Conservation (phyloP, 2,797 vertebrate genomes). For the Myotis planiceps region DNA sequence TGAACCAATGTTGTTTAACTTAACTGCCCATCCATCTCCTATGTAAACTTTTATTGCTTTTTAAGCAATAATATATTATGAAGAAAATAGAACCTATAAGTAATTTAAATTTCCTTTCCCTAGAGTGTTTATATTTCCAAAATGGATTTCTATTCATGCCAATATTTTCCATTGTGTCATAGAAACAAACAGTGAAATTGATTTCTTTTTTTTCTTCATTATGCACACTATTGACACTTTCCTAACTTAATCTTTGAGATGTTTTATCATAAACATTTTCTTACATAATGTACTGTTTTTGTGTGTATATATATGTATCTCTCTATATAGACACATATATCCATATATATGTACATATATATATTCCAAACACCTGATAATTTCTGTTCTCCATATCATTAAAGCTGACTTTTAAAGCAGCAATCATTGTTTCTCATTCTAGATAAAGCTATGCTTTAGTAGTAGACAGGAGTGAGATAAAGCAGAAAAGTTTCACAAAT, state of each 20-base stretch:
- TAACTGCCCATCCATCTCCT: constrained; percentile 29
- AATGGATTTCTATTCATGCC: constrained; percentile 24
- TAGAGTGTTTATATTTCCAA: neutral
- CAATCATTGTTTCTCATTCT: neutral
- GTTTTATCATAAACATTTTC: neutral
- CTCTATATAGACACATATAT: too few relatives aligned
- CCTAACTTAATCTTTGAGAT: neutral
- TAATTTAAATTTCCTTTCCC: neutral
- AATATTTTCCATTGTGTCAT: neutral
- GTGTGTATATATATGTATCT: neutral
- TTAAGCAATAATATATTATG: constrained; percentile 42
- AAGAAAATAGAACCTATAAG: constrained; percentile 24
- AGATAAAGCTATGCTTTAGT: neutral
- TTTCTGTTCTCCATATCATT: neutral
- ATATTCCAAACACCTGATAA: neutral
- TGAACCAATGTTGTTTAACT: constrained; percentile 41
- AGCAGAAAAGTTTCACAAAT: neutral
- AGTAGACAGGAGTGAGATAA: neutral
- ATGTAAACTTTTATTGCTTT: constrained; percentile 52
- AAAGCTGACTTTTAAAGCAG: neutral
- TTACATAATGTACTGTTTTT: neutral
- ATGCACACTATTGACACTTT: neutral
- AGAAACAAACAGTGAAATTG: neutral
- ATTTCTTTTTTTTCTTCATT: neutral
- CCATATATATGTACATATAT: too few relatives aligned